Evolutionary conservation across 1,140 invertebrate genomes (phyloP).

Genomic region (Branchinecta lindahli): DNA sequence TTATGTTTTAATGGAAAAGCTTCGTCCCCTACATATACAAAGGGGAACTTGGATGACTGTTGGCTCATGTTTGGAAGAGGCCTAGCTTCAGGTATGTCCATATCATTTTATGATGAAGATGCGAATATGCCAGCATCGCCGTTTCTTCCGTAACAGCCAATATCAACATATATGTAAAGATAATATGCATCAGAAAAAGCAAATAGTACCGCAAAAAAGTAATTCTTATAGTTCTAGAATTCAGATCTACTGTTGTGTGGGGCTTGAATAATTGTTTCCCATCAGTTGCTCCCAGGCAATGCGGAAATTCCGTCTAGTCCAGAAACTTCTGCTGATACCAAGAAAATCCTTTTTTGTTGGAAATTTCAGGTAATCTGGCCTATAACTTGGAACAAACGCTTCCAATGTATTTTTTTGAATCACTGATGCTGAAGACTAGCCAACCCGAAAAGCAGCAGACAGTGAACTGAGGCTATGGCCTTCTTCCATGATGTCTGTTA

Average conservation of each 20-base stretch:
- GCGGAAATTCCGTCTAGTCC: slow-evolving; percentile 24
- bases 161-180: slow-evolving; percentile 21
- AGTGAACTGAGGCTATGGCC: slow-evolving; percentile 16
- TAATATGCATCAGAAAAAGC: slow-evolving; percentile 22
- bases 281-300: slow-evolving; percentile 24
- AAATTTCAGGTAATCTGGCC: slow-evolving; percentile 23
- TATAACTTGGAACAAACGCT: neutral
- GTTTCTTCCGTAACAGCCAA: slow-evolving; percentile 29
- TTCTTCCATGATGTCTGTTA: slow-evolving; percentile 18
- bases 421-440: neutral
- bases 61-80: slow-evolving; percentile 23
- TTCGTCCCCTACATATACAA: slow-evolving; percentile 34
- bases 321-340: slow-evolving; percentile 21
- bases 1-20: slow-evolving; percentile 34
- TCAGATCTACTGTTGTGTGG: slow-evolving; percentile 18
- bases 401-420: slow-evolving; percentile 15
- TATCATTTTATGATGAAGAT: neutral
- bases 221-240: slow-evolving; percentile 23
- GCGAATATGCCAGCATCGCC: slow-evolving; percentile 24
- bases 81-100: slow-evolving; percentile 13
- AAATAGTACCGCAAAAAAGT: slow-evolving; percentile 21
- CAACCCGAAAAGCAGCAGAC: slow-evolving; percentile 9
- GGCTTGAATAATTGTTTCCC: slow-evolving; percentile 24
- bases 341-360: slow-evolving; percentile 21
- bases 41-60: slow-evolving; percentile 24